Evolutionary conservation across 2,113 vertebrate genomes (phyloP).

Genomic region (Merops nubicus): DNA sequence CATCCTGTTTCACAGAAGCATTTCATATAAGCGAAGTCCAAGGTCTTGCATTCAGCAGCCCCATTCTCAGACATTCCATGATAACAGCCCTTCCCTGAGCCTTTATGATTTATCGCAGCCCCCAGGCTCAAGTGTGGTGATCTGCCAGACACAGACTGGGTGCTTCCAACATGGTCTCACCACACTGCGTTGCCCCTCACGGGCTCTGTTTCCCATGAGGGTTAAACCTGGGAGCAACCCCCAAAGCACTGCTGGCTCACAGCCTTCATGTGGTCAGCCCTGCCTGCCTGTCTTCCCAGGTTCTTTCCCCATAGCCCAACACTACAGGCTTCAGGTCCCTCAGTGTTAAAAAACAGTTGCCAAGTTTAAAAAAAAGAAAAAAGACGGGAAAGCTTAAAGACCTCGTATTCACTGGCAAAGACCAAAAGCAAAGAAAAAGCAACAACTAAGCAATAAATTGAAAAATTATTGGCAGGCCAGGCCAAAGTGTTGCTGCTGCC

Average conservation of each 20-base stretch:
- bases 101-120: neutral
- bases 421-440: neutral
- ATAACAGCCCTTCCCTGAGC: neutral
- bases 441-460: constrained; percentile 42
- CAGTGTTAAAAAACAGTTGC: neutral
- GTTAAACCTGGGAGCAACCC: neutral
- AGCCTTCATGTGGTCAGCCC: accelerated
- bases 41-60: neutral
- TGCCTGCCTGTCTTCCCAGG: neutral
- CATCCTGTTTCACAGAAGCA: neutral
- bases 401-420: neutral
- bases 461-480: constrained; percentile 53
- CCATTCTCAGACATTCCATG: neutral
- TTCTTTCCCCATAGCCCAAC: neutral
- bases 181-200: accelerated
- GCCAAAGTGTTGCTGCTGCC: neutral
- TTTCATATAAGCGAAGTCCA: accelerated
- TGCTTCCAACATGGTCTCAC: accelerated
- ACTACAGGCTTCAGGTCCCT: neutral
- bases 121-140: neutral
- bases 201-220: accelerated
- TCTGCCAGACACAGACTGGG: neutral
- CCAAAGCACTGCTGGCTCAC: neutral
- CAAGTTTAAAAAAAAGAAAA: neutral
- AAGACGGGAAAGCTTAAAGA: neutral